phyloP scores from a whole-genome alignment of 1,140 invertebrate species.

The Mercenaria mercenaria region DNA sequence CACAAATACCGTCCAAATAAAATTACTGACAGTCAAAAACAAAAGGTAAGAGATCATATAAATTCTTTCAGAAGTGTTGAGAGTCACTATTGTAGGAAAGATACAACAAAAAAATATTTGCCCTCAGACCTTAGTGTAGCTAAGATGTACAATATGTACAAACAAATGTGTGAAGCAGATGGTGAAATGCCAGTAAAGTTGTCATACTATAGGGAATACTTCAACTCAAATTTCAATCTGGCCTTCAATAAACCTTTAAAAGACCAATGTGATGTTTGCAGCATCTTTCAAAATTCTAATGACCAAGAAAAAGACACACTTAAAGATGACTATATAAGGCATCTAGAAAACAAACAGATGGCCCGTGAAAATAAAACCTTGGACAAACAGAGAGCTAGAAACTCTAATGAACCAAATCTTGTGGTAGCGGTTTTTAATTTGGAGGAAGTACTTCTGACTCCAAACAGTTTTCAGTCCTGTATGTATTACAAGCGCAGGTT shows the following conservation, averaged over 20 bases:
- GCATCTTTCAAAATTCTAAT: background rate
- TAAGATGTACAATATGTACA: slow-evolving; percentile 25
- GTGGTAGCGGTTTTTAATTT: background rate
- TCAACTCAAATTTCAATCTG: slow-evolving; percentile 9
- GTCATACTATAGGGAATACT: background rate
- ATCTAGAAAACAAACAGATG: background rate
- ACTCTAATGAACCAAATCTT: background rate
- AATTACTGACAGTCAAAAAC: background rate
- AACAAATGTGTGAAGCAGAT: background rate
- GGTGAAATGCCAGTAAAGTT: background rate
- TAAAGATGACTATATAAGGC: background rate
- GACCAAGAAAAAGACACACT: background rate
- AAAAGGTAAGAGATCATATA: slow-evolving; percentile 24
- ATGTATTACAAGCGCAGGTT: slow-evolving; percentile 3
- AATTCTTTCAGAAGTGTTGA: slow-evolving; percentile 20
- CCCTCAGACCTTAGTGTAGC: background rate
- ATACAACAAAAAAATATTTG: background rate
- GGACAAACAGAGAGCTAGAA: background rate
- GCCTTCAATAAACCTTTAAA: slow-evolving; percentile 25
- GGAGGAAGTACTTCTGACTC: slow-evolving; percentile 5
- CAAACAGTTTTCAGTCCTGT: background rate
- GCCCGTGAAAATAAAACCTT: background rate
- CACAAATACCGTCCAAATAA: background rate
- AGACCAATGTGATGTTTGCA: slow-evolving; percentile 25
- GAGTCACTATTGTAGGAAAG: slow-evolving; percentile 24